Base-by-base conservation (phyloP, 2,888 invertebrate genomes). In the Temnothorax unifasciatus region DNA sequence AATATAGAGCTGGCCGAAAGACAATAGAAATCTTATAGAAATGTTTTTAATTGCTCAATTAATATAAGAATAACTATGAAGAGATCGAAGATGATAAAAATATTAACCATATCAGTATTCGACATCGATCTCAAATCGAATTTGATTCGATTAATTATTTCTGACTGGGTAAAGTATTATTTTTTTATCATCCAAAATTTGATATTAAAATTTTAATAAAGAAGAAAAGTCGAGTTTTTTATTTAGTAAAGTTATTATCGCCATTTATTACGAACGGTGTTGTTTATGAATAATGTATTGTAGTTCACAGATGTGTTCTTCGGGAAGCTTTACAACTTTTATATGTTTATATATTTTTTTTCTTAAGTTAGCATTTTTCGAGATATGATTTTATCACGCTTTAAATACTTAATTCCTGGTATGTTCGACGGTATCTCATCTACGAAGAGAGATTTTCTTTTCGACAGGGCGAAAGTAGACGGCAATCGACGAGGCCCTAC, bases 401-500 rank as follows among this genome's bases (percentile, higher is more conserved):
- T 44, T 3, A 44, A 34, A 34, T 34, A 6, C 34, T 34, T 34
- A 4, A 6, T 6, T 34, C 0, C 34, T 34, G 34, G 5, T 8
- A 25, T n/a, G 1, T 76, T 54, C 2, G 13, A 52, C 2, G 15
- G 34, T 8, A n/a, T 8, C 0, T 8, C 6, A 13, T n/a, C 21
- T 15, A 47, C 6, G 0, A 59, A 0, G 11, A 25, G 0, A 29
- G 0, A 25, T 38, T n/a, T n/a, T 47, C 25, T 57, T 18, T 34
- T 34, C 4, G 8, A 38, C 38, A 81, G 74, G 34, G 21, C 47
- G 3, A 34, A 25, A 47, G 41, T 44, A 59, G 34, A 71, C 71
- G 57, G 21, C 57, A 34, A 59, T 61, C n/a, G 13, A 50, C 47
- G 34, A 64, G 21, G 47, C 13, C 34, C 74, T 47, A 47, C 71